Base-by-base conservation (phyloP, 2,888 invertebrate genomes). In the Cetonia aurata region DNA sequence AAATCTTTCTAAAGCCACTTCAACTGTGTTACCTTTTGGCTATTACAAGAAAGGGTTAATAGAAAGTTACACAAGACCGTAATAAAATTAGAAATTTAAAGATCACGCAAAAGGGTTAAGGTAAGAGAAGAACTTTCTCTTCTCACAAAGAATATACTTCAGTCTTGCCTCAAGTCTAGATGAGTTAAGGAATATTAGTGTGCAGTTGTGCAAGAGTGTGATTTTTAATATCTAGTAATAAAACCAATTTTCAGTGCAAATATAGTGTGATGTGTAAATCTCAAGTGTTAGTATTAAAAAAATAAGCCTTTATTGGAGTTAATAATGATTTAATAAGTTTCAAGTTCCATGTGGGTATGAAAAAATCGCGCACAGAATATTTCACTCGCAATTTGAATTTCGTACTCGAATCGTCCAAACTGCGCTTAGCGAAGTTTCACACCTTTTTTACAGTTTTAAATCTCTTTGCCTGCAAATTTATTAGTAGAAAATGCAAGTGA, bases 31-130 rank as follows among this genome's bases (percentile, higher is more conserved):
- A 25, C 12, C 31, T n/a, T 25, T 10, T 53, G n/a, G 10, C 12
- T 25, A 17, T 12, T 25, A 17, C 9, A 46, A 50, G 12, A 13
- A 60, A 71, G 69, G 66, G 71, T 71, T 71, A 71, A 69, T 68
- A 69, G 71, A 72, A 70, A 73, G 69, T 69, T 67, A 50, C 57
- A 71, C 55, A 70, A 48, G 50, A 55, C 56, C 50, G 37, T 67
- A 67, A 69, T 72, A 70, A 66, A 70, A 67, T 69, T 74, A 70
- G 68, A 62, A 70, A 70, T 69, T 62, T 46, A 33, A n/a, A 17
- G 33, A 8, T 15, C 1, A 10, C 12, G 10, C 50, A 55, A 41
- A 72, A 71, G 68, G 71, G 69, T 70, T 71, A 62, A 46, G 44
- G 53, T 60, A 62, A 60, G 52, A 52, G 6, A 71, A 62, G 25